Base-by-base conservation (phyloP, 1,140 invertebrate genomes). In the Scaptomyza pallida region DNA sequence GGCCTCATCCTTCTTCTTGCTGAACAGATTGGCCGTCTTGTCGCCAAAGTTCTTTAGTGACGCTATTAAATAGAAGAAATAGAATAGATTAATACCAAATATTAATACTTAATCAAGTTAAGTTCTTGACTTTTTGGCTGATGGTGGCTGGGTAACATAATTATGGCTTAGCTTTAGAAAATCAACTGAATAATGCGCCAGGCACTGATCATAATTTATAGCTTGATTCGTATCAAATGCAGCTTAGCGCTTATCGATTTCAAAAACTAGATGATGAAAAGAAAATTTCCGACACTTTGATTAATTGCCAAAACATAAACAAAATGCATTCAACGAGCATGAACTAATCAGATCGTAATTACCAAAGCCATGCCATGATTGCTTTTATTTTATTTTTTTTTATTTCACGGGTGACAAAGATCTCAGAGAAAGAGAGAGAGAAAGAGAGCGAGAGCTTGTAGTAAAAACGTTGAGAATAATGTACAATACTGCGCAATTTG, bases 1-100 rank as follows among this genome's bases (percentile, higher is more conserved):
- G 5, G 92, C 93, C 90, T 94, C 93, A 65, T 94, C 93, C 92
- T 94, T 94, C 92, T 94, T 94, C 63, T 92, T 92, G 40, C 93
- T 93, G 90, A 94, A 93, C 52, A 94, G 91, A 16, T 92, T 93
- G 33, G 93, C 93, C 21, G 93, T 94, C 90, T 94, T 94, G 90
- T 93, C 93, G 72, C 93, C 93, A 89, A 94, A 92, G 91, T 91
- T 93, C 91, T 93, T 93, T 91, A 94, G 92, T 59, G 93, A 93
- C 30, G 93, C 93, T 94, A 81, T 37, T 43, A 30, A 54, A 43
- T n/a, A 48, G 2, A 40, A 45, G 56, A 23, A 2, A 17, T 44
- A 45, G 30, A 43, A 50, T 10, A 43, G 19, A 48, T 48, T 44
- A 52, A 19, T 30, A 13, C 9, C 15, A 12, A n/a, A n/a, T 41